These are phyloP conservation scores for Lagria hirta DNA, from an alignment of 2,888 invertebrate genomes.

Conservation along the genomic window DNA sequence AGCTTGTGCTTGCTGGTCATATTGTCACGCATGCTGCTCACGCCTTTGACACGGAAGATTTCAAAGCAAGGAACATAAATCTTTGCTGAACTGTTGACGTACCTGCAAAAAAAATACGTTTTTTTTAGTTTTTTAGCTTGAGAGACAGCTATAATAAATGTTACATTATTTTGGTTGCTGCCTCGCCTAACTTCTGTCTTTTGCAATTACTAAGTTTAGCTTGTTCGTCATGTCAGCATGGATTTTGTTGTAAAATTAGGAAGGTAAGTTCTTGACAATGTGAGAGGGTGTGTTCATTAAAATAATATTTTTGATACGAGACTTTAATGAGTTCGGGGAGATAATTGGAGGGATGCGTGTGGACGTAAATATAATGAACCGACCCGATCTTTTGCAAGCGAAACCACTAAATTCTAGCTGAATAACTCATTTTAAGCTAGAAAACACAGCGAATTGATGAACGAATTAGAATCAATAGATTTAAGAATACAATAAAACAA, in stretches of 20 bases:
- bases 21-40: conserved; percentile 35
- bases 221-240: conserved; percentile 24
- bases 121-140: neutral
- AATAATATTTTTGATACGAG: conserved; percentile 23
- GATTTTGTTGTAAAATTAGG: conserved; percentile 3
- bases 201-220: conserved; percentile 29
- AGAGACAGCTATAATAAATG: conserved; percentile 8
- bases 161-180: neutral
- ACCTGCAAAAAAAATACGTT: conserved; percentile 8
- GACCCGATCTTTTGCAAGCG: too few species aligned
- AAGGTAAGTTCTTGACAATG: conserved; percentile 3
- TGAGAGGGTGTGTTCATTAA: conserved; percentile 21
- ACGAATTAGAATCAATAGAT: too few species aligned
- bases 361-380: conserved; percentile 32
- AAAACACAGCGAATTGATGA: too few species aligned
- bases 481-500: too few species aligned
- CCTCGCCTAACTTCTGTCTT: too few species aligned
- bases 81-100: conserved; percentile 9
- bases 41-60: conserved; percentile 3
- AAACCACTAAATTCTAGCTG: too few species aligned
- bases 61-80: conserved; percentile 4
- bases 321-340: conserved; percentile 14
- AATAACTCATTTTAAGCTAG: too few species aligned
- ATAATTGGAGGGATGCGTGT: conserved; percentile 34
- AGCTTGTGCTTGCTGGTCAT: conserved; percentile 40